Base-by-base conservation (phyloP, 2,888 invertebrate genomes). In the Habroteleia sp. region DNA sequence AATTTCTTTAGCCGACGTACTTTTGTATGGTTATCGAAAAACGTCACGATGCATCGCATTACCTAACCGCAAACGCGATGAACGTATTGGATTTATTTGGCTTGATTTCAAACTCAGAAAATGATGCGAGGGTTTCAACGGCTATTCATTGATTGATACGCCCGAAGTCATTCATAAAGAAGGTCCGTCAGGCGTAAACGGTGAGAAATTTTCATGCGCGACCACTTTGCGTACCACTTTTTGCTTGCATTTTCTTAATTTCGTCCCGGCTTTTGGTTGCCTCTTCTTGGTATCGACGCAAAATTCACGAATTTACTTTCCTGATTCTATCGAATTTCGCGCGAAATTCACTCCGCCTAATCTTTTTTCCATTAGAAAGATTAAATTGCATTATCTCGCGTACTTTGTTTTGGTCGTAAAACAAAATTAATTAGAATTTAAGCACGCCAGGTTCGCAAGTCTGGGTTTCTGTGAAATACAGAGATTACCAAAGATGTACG, bases 341-440 rank as follows among this genome's bases (percentile, higher is more conserved):
- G 20, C 23, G 14, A 39, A 44, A 66, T 35, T 46, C 56, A 44
- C 25, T 29, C 33, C 52, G 31, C 41, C 58, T 68, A 68, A 60
- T 69, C 60, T 69, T 69, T 60, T 69, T 69, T 60, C 50, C 58
- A 58, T 69, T 69, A 50, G 42, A 35, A 48, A 56, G 52, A 69
- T 69, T 69, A 58, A 69, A 69, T 69, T 56, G 54, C 60, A 66
- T 66, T 66, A 66, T 54, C 66, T 27, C 54, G 65, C 44, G 50
- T 20, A 62, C 58, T 48, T 48, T 48, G 31, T 58, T 35, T 33
- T 35, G 31, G 50, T 13, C 52, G 62, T 62, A 62, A 71, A 71
- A 71, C 54, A 63, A 71, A 71, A 71, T 71, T 62, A 71, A 71
- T 63, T 71, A 54, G 71, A 63, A 71, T 62, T 63, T 46, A 69